These are phyloP conservation scores for Polia nebulosa DNA, from an alignment of 2,888 invertebrate species.

Conservation along the genomic window DNA sequence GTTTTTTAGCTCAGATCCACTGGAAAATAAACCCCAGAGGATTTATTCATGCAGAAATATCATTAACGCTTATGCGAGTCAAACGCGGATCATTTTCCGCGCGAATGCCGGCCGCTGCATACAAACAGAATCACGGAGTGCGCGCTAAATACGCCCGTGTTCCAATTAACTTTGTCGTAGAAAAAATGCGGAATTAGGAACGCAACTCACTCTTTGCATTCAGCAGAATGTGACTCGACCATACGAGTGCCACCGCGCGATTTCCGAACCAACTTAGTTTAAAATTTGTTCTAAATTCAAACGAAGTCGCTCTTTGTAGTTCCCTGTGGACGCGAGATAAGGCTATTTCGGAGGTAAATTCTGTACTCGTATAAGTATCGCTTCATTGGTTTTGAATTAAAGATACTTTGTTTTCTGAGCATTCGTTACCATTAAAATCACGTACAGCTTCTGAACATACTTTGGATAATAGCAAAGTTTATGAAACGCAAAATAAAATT, in stretches of 20 bases:
- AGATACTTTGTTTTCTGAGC: conserved; percentile 61
- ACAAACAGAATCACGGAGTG: conserved; percentile 78
- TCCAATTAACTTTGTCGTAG: conserved; percentile 74
- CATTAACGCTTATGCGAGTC: conserved; percentile 72
- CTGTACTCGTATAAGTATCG: conserved; percentile 68
- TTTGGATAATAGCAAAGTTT: conserved; percentile 41
- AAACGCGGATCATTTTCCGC: conserved; percentile 76
- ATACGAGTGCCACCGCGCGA: conserved; percentile 70
- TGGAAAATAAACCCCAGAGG: conserved; percentile 51
- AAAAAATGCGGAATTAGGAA: conserved; percentile 70
- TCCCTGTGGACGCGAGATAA: conserved; percentile 74
- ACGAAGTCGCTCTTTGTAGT: conserved; percentile 73
- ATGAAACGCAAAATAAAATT: conserved; percentile 52
- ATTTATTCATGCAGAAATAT: conserved; percentile 69
- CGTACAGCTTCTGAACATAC: conserved; percentile 39
- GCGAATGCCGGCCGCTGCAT: conserved; percentile 71
- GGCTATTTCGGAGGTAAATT: conserved; percentile 72
- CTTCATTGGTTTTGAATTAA: conserved; percentile 71
- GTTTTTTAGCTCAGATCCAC: conserved; percentile 44
- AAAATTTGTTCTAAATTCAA: conserved; percentile 78
- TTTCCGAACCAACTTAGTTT: conserved; percentile 77
- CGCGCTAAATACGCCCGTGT: conserved; percentile 71
- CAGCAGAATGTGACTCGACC: conserved; percentile 72
- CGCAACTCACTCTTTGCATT: conserved; percentile 71
- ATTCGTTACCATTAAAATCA: conserved; percentile 50